Conservation (phyloP, 2,888 invertebrate species). For the Temnothorax unifasciatus region DNA sequence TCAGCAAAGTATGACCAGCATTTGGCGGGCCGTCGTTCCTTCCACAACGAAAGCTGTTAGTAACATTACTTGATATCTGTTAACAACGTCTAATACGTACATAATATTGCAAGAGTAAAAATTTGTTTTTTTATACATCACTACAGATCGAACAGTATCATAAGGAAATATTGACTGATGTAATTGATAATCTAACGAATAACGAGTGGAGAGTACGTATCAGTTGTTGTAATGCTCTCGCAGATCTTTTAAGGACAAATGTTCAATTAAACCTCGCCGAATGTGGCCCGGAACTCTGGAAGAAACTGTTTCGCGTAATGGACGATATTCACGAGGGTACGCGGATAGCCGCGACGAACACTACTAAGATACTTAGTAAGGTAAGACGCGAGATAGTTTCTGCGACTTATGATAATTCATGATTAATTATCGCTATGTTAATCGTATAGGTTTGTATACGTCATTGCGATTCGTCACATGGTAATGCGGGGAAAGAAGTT, state of each 20-base stretch:
- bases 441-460: conserved; percentile 90
- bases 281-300: conserved; percentile 90
- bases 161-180: conserved; percentile 93
- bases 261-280: conserved; percentile 85
- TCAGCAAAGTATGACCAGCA: conserved; percentile 96
- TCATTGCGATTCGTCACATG: conserved; percentile 90
- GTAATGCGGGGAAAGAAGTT: conserved; percentile 91
- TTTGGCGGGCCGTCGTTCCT: conserved; percentile 96
- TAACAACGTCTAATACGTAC: background rate
- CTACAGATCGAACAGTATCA: conserved; percentile 93
- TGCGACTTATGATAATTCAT: background rate
- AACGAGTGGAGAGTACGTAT: conserved; percentile 96
- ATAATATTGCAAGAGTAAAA: conserved; percentile 41
- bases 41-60: conserved; percentile 94
- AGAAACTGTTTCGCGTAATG: conserved; percentile 95
- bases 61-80: conserved; percentile 60
- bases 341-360: conserved; percentile 91
- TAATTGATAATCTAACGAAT: conserved; percentile 93
- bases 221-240: conserved; percentile 95
- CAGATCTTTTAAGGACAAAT: conserved; percentile 90
- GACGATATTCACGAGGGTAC: conserved; percentile 98
- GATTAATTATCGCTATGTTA: background rate
- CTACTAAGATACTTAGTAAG: conserved; percentile 91
- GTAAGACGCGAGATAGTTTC: conserved; percentile 85
- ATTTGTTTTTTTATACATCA: conserved; percentile 56